Base-by-base conservation (phyloP, 2,797 vertebrate species). In the Ataeniobius toweri region DNA sequence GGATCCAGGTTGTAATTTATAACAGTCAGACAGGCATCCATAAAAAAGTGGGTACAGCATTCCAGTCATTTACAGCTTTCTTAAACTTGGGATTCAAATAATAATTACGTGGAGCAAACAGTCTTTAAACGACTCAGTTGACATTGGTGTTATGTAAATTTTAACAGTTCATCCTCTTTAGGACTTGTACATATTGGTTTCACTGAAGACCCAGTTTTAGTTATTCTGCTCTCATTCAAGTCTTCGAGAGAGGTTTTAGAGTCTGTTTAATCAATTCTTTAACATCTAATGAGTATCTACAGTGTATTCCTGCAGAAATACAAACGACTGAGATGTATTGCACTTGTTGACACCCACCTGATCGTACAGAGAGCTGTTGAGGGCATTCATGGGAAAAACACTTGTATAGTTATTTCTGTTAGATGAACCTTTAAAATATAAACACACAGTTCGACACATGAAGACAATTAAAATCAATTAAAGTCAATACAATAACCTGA, bases 261-360 rank as follows among this genome's bases (percentile, higher is more conserved):
- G 31, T 65, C 36, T 67, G 24, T 53, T 1, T 31, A 18, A 53
- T 61, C 26, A 6, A 16, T 59, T 6, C 13, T 59, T 4, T 14
- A 59, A 59, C 9, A 0, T 28, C 22, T 69, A 3, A 44, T 20
- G 8, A 24, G 2, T 28, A 41, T 28, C 14, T 24, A 31, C 6
- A 58, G 8, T 46, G 6, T 56, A 59, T 76, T 70, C 5, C 51
- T 76, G 6, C 0, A 20, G 26, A 13, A 31, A 28, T 46, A 28
- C 22, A 78, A 41, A 65, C 22, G 1, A 10, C 22, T 44, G 16
- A 36, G 20, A 74, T 26, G 3, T 78, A 76, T 75, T 71, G 9
- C 46, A 20, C n/a, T 76, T 20, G 46, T 55, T 12, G 68, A 65
- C 5, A 78, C 94, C 26, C 72, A 96, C 96, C 91, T 93, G 77